Evolutionary conservation across 2,113 vertebrate species (phyloP).

Genomic region (Mesocricetus auratus): DNA sequence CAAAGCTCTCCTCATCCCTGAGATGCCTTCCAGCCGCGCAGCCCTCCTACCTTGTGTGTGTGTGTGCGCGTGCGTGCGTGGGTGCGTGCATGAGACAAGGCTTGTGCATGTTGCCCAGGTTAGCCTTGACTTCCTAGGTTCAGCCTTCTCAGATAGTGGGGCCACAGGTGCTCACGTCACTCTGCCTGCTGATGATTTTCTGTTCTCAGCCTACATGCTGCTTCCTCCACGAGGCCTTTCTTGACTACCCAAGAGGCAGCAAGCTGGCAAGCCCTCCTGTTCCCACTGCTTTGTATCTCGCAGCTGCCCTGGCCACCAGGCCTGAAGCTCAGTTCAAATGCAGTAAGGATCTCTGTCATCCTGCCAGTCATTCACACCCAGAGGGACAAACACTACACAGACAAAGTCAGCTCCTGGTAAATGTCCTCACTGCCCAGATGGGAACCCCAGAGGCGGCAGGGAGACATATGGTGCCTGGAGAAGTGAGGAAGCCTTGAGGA

Average conservation of each 20-base stretch:
- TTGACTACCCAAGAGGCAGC: not conserved
- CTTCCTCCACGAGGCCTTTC: not conserved
- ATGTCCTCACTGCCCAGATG: not conserved
- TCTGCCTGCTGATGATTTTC: not conserved
- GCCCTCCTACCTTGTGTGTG: not conserved
- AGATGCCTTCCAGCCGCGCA: not conserved
- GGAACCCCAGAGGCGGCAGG: not conserved
- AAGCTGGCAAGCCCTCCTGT: not conserved
- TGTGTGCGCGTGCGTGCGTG: too few species aligned
- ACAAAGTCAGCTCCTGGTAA: not conserved
- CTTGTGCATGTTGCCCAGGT: not conserved
- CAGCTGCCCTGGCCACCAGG: not conserved
- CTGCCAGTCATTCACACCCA: not conserved
- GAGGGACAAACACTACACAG: not conserved
- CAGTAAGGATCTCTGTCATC: not conserved
- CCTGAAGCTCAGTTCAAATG: not conserved
- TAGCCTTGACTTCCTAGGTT: not conserved
- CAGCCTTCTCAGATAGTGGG: not conserved
- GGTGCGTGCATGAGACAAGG: too few species aligned
- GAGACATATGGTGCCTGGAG: not conserved
- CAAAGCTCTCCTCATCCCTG: not conserved
- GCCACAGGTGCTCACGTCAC: not conserved
- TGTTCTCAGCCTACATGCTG: not conserved
- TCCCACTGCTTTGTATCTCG: not conserved
- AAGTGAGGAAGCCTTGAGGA: not conserved